These are phyloP conservation scores for Crocallis elinguaria DNA, from an alignment of 2,888 invertebrate genomes.

Conservation along the genomic window DNA sequence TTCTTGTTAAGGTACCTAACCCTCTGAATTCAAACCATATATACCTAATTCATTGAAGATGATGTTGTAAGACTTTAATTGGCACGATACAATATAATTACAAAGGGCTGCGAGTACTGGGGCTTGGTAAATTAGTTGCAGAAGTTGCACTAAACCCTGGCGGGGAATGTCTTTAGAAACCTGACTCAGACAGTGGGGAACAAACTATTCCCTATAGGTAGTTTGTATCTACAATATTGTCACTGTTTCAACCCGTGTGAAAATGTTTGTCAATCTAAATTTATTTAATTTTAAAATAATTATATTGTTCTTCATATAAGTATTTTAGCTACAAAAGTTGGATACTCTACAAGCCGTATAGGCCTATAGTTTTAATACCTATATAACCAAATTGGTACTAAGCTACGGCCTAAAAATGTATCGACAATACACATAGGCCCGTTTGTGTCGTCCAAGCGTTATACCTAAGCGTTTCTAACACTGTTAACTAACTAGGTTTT, in stretches of 20 bases:
- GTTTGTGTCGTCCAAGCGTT: too few relatives aligned
- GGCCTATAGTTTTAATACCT: too few relatives aligned
- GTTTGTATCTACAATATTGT: neutral
- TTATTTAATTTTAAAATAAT: neutral
- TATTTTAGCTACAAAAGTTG: too few relatives aligned
- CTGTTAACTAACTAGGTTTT: too few relatives aligned
- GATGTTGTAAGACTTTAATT: neutral
- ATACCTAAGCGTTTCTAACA: too few relatives aligned
- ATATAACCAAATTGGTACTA: too few relatives aligned
- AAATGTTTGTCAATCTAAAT: neutral
- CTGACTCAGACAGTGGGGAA: conserved; percentile 54
- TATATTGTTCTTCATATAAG: neutral
- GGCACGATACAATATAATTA: conserved; percentile 3
- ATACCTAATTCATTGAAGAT: neutral
- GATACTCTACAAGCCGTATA: too few relatives aligned
- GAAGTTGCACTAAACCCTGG: conserved; percentile 48
- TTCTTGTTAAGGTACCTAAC: too few relatives aligned
- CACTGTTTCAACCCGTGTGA: too few relatives aligned
- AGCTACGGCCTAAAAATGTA: too few relatives aligned
- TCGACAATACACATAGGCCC: too few relatives aligned
- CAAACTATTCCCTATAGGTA: conserved; percentile 47
- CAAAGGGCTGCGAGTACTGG: conserved; percentile 1
- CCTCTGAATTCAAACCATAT: neutral
- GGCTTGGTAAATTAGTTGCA: conserved; percentile 51
- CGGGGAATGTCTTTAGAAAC: conserved; percentile 41